phyloP scores from a whole-genome alignment of 2,113 vertebrate species.

The Odobenus rosmarus region DNA sequence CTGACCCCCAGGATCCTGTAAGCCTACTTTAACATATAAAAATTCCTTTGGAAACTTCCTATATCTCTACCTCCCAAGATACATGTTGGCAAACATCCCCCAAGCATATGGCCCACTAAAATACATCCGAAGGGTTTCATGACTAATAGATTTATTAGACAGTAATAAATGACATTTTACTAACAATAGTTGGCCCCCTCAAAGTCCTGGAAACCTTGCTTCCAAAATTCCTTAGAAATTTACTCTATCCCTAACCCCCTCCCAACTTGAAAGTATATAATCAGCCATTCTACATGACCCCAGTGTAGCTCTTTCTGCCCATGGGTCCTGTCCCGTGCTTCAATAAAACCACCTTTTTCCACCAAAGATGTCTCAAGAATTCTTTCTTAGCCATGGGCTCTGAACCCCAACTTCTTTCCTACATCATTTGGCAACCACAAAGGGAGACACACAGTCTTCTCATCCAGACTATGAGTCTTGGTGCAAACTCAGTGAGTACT shows the following conservation, averaged over 20 bases:
- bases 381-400: too few species aligned
- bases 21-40: neutral
- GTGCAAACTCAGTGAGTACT: too few species aligned
- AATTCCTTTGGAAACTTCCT: neutral
- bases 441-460: too few species aligned
- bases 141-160: neutral
- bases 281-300: too few species aligned
- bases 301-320: too few species aligned
- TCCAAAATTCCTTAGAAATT: neutral
- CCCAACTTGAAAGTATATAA: too few species aligned
- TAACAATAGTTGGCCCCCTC: neutral
- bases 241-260: neutral
- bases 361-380: too few species aligned
- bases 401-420: too few species aligned
- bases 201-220: neutral
- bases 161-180: neutral
- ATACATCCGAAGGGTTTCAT: neutral
- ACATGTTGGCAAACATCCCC: neutral
- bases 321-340: too few species aligned
- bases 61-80: neutral
- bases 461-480: too few species aligned
- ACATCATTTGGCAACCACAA: too few species aligned
- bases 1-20: neutral
- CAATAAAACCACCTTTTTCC: too few species aligned
- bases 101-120: neutral